These are phyloP conservation scores for Sphinx pinastri DNA, from an alignment of 2,888 invertebrate species.

Conservation along the genomic window DNA sequence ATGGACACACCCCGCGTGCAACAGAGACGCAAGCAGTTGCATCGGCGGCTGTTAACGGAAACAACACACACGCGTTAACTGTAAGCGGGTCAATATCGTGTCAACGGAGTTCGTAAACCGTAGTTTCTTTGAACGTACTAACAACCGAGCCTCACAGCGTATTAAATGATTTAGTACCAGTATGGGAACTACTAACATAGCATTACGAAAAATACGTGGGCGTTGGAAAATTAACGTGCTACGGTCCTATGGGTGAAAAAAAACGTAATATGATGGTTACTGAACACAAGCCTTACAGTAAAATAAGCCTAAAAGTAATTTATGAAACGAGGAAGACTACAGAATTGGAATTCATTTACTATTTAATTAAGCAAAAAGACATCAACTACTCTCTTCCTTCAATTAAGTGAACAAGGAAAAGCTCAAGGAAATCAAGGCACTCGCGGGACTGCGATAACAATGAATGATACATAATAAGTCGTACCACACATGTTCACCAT, in stretches of 20 bases:
- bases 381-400: slow-evolving; percentile 1
- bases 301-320: neutral
- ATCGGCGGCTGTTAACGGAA: neutral
- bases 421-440: slow-evolving; percentile 8
- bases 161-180: slow-evolving; percentile 17
- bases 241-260: neutral
- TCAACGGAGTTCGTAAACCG: slow-evolving; percentile 25
- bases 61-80: slow-evolving; percentile 18
- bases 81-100: slow-evolving; percentile 24
- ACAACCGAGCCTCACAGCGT: slow-evolving; percentile 10
- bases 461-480: neutral
- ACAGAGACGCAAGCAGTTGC: neutral
- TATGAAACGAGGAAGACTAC: slow-evolving; percentile 16
- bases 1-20: slow-evolving; percentile 9
- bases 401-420: slow-evolving; percentile 13
- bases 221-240: slow-evolving; percentile 12
- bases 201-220: slow-evolving; percentile 10
- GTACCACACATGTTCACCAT: slow-evolving; percentile 10
- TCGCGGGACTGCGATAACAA: slow-evolving; percentile 1
- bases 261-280: neutral
- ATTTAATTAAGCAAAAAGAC: slow-evolving; percentile 9
- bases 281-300: neutral
- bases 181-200: slow-evolving; percentile 24
- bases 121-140: slow-evolving; percentile 20
- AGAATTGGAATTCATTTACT: slow-evolving; percentile 12